Conservation (phyloP, 2,888 invertebrate species). For the Yponomeuta sedellus region DNA sequence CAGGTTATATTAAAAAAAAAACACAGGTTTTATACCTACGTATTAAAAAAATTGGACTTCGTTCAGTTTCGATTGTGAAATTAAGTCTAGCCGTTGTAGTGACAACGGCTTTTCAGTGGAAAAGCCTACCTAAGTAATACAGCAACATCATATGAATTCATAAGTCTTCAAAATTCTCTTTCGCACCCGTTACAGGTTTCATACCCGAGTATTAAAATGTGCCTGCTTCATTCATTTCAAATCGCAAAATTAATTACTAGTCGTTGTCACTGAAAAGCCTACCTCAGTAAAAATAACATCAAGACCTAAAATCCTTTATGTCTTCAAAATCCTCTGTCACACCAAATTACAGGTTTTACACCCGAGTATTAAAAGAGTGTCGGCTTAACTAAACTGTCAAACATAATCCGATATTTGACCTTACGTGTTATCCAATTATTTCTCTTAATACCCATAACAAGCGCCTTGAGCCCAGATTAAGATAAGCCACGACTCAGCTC, state of each 20-base stretch:
- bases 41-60: too few species aligned
- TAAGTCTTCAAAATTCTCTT: neutral
- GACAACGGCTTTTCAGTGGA: too few species aligned
- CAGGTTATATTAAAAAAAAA: too few species aligned
- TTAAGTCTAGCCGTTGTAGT: too few species aligned
- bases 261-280: too few species aligned
- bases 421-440: slow-evolving; percentile 65
- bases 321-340: neutral
- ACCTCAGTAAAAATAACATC: too few species aligned
- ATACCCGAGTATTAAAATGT: neutral
- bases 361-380: neutral
- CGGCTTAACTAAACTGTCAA: slow-evolving; percentile 3
- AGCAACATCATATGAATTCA: neutral
- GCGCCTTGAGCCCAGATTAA: slow-evolving; percentile 66
- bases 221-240: too few species aligned
- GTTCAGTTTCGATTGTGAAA: too few species aligned
- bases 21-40: too few species aligned
- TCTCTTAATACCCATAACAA: slow-evolving; percentile 60
- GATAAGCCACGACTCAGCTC: slow-evolving; percentile 43
- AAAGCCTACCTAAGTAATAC: too few species aligned
- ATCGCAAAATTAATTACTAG: too few species aligned
- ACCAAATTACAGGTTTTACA: neutral
- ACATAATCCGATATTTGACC: slow-evolving; percentile 49
- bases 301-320: too few species aligned
- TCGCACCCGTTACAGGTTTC: neutral